A percentile compares a stretch with the other conserved stretches of the same genome.
Evolutionary conservation across 1,140 invertebrate species (phyloP).

Genomic region (Lordiphosa mommai): DNA sequence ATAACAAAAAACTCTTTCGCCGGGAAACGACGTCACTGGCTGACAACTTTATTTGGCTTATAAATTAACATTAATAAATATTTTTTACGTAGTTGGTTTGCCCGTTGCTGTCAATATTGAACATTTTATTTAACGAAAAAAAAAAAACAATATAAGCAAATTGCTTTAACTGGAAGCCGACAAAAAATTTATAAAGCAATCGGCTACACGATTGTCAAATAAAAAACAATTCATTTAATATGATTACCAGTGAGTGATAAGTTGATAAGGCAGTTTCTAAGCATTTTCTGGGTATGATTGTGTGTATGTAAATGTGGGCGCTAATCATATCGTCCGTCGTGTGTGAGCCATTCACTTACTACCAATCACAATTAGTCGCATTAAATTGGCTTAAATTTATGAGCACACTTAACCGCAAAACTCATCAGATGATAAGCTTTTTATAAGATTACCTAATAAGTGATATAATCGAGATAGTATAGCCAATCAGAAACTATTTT

Average conservation of each 20-base stretch:
- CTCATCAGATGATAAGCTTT: constrained; percentile 29
- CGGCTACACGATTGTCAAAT: constrained; percentile 36
- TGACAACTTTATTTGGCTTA: constrained; percentile 32
- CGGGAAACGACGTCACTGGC: constrained; percentile 40
- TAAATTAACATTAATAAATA: constrained; percentile 59
- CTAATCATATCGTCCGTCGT: constrained; percentile 55
- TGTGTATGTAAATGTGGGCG: constrained; percentile 35
- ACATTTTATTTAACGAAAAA: constrained; percentile 43
- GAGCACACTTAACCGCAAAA: constrained; percentile 20
- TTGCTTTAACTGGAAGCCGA: constrained; percentile 21
- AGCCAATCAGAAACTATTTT: too few relatives aligned
- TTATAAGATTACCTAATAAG: background rate
- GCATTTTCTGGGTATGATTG: constrained; percentile 14
- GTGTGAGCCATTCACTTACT: constrained; percentile 44
- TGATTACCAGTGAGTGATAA: constrained; percentile 38
- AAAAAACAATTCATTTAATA: constrained; percentile 16
- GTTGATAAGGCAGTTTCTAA: constrained; percentile 36
- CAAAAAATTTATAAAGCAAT: constrained; percentile 37
- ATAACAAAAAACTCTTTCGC: constrained; percentile 23
- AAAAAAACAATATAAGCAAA: background rate
- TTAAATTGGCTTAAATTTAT: constrained; percentile 34
- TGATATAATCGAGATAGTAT: too few relatives aligned
- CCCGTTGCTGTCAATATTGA: constrained; percentile 57
- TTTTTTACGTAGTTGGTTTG: constrained; percentile 20
- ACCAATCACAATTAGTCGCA: constrained; percentile 31